Conservation (phyloP, 2,888 invertebrate species). For the Stictocephala bisonia region DNA sequence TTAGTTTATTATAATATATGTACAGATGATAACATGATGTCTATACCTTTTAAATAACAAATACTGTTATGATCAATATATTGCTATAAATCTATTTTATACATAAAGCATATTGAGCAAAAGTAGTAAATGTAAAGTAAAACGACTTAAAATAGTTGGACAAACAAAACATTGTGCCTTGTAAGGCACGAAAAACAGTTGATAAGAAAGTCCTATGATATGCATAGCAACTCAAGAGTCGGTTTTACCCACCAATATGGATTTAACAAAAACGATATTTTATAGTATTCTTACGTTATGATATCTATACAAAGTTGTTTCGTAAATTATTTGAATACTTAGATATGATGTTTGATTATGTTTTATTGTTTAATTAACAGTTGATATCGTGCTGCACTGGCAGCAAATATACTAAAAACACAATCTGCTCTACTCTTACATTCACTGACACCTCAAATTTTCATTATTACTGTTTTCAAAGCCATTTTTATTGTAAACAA, state of each 20-base stretch:
- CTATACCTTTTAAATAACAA: slow-evolving; percentile 38
- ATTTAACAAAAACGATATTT: slow-evolving; percentile 22
- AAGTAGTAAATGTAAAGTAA: slow-evolving; percentile 39
- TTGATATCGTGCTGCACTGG: slow-evolving; percentile 24
- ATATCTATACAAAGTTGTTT: slow-evolving; percentile 16
- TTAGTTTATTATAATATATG: slow-evolving; percentile 31
- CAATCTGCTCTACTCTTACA: too few relatives aligned
- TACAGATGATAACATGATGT: slow-evolving; percentile 21
- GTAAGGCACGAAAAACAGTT: slow-evolving; percentile 19
- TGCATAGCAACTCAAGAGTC: slow-evolving; percentile 26
- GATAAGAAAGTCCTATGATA: slow-evolving; percentile 17
- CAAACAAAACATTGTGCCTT: slow-evolving; percentile 30
- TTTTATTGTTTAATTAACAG: slow-evolving; percentile 14
- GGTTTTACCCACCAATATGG: slow-evolving; percentile 9
- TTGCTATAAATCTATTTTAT: slow-evolving; percentile 45
- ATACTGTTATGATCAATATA: slow-evolving; percentile 38
- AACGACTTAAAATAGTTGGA: slow-evolving; percentile 11
- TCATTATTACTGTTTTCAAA: too few relatives aligned
- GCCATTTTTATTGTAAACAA: too few relatives aligned
- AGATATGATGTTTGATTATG: slow-evolving; percentile 33
- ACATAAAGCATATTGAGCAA: slow-evolving; percentile 45
- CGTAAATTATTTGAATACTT: slow-evolving; percentile 10
- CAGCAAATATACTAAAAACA: slow-evolving; percentile 30
- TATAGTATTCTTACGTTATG: neutral
- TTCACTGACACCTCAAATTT: too few relatives aligned